These are phyloP conservation scores for Merluccius polli DNA, from an alignment of 2,797 vertebrate genomes.

Conservation along the genomic window DNA sequence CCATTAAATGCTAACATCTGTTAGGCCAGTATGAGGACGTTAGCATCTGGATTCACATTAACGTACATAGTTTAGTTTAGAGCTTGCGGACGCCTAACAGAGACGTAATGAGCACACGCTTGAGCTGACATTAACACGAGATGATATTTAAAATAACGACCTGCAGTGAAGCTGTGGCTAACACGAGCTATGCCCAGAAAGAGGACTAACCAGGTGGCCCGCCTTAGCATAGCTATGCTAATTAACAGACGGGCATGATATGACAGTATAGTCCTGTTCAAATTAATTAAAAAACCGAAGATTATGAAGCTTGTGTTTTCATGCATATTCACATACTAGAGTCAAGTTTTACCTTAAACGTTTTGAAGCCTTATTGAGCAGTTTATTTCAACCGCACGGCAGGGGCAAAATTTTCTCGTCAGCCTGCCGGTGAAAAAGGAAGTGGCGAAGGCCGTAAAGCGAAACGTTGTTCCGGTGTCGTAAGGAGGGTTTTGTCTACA, in stretches of 20 bases:
- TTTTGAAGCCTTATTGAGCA: not conserved
- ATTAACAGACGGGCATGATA: slow-evolving; percentile 1
- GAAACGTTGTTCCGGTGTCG: slow-evolving; percentile 30
- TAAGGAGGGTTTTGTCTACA: not conserved
- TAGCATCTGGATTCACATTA: not conserved
- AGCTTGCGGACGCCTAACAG: not conserved
- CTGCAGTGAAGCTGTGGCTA: slow-evolving; percentile 23
- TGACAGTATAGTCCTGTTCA: not conserved
- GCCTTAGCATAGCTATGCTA: slow-evolving; percentile 52
- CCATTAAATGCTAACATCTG: not conserved
- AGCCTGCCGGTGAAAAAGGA: slow-evolving; percentile 55
- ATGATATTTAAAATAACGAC: not conserved
- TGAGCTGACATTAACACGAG: not conserved
- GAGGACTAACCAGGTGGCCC: slow-evolving; percentile 52
- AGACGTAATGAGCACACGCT: not conserved
- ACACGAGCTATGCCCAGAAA: slow-evolving; percentile 17
- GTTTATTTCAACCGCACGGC: slow-evolving; percentile 18
- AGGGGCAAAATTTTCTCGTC: not conserved
- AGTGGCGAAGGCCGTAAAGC: slow-evolving; percentile 38
- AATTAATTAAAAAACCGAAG: rapidly evolving
- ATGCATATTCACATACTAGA: rapidly evolving
- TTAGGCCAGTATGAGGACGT: not conserved
- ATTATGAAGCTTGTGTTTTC: rapidly evolving
- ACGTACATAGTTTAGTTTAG: not conserved
- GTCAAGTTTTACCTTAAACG: slow-evolving; percentile 24